These are phyloP conservation scores for Plebejus melissa DNA, from an alignment of 2,888 invertebrate species.

Conservation along the genomic window DNA sequence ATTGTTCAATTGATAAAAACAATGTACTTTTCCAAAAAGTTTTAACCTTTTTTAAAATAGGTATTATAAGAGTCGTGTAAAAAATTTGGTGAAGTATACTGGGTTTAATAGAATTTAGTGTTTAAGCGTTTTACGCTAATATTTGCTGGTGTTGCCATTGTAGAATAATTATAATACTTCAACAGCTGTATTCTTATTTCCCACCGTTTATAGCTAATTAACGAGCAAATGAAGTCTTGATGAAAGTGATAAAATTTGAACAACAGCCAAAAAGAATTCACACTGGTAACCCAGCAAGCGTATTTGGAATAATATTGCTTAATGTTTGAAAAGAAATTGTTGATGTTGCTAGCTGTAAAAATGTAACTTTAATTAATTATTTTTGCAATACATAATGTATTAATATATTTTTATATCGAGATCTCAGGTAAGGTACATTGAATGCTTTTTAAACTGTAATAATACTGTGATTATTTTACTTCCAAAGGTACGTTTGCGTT, in stretches of 20 bases:
- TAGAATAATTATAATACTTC: slow-evolving; percentile 35
- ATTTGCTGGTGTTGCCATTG: slow-evolving; percentile 60
- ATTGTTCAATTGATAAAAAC: slow-evolving; percentile 35
- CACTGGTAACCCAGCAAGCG: slow-evolving; percentile 55
- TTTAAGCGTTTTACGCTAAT: slow-evolving; percentile 55
- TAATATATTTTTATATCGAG: slow-evolving; percentile 61
- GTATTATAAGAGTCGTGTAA: neutral
- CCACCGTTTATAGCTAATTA: slow-evolving; percentile 38
- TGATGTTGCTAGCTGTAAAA: slow-evolving; percentile 69
- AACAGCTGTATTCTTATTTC: neutral
- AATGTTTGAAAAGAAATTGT: slow-evolving; percentile 64
- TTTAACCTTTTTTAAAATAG: neutral
- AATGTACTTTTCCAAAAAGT: slow-evolving; percentile 28
- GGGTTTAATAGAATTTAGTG: slow-evolving; percentile 12
- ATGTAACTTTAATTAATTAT: slow-evolving; percentile 55
- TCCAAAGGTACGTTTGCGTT: slow-evolving; percentile 41
- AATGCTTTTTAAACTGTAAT: slow-evolving; percentile 54
- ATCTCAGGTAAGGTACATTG: slow-evolving; percentile 53
- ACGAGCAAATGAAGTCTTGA: slow-evolving; percentile 61
- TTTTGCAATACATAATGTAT: slow-evolving; percentile 52
- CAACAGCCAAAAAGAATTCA: slow-evolving; percentile 28
- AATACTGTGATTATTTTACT: slow-evolving; percentile 66
- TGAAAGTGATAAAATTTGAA: slow-evolving; percentile 39
- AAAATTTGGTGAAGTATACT: slow-evolving; percentile 18
- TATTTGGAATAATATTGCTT: slow-evolving; percentile 69